Base-by-base conservation (phyloP, 2,797 vertebrate species). In the Acipenser transmontanus region DNA sequence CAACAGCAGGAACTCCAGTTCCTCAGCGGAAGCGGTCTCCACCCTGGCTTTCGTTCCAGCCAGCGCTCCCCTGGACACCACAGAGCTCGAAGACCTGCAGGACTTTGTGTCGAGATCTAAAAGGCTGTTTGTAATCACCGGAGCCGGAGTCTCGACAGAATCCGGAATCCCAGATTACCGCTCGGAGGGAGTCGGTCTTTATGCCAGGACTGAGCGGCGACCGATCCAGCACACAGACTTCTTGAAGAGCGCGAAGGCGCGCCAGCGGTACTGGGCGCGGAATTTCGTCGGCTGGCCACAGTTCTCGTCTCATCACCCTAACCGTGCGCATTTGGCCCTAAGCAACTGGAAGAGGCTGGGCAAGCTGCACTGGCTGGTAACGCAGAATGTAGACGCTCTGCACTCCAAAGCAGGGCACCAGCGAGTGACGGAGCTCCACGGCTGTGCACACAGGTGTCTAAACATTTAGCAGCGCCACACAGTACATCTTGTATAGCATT, bases 161-260 rank as follows among this genome's bases (percentile, higher is more conserved):
- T 99, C 97, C 0, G 97, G 97, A 48, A 98, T 99, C 73, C 97
- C 97, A 0, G 97, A 99, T 69, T 99, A 99, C 73, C 91, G 97
- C 56, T 99, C 97, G 0, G 95, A 98, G 70, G 91, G 92, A 0
- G 90, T 98, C 0, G 97, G 97, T 12, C 88, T 99, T 34, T 99
- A 98, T 0, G 91, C 93, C 10, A 91, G 95, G 72, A 97, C 95
- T 0, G 85, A 93, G 72, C 83, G 89, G n/a, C 84, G 92, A 14
- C 97, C 97, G 0, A 82, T 99, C 81, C 91, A 96, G 73, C 93
- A 99, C 0, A 49, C 75, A 0, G 95, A 97, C 75, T 99, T 98
- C 5, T 3, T 97, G 47, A 84, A 78, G 17, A 96, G 91, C 0
- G 88, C 91, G 1, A 80, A 77, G 1, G 82, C 93, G 63, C 92